Percentiles rank a stretch among this genome's conserved stretches.
Evolutionary conservation across 2,888 invertebrate genomes (phyloP).

Genomic region (Xestobium rufovillosum): DNA sequence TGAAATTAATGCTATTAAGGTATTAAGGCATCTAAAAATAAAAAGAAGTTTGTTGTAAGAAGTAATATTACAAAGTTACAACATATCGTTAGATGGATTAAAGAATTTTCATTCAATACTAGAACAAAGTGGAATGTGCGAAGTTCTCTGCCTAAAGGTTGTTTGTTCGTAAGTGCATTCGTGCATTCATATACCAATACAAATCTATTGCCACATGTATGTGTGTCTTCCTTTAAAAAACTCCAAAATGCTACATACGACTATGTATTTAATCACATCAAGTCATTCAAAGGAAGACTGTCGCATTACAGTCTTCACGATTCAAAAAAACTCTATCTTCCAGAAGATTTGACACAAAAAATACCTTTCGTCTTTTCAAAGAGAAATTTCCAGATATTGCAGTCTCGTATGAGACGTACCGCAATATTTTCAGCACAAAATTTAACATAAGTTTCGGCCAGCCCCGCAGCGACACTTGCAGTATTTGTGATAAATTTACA

Average conservation of each 20-base stretch:
- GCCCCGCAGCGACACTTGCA: constrained; percentile 27
- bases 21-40: too few species aligned
- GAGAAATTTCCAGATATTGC: constrained; percentile 9
- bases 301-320: constrained; percentile 20
- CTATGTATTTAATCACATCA: constrained; percentile 13
- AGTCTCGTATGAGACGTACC: constrained; percentile 25
- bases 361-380: constrained; percentile 10
- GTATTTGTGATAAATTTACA: constrained; percentile 11
- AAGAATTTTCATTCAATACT: too few species aligned
- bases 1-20: too few species aligned
- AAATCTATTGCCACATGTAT: too few species aligned
- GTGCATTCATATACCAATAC: too few species aligned
- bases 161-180: too few species aligned
- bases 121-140: too few species aligned
- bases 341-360: constrained; percentile 18
- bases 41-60: too few species aligned
- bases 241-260: constrained; percentile 12
- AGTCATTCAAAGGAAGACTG: constrained; percentile 15
- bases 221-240: too few species aligned
- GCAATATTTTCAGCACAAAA: constrained; percentile 22
- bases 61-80: too few species aligned
- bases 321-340: constrained; percentile 15
- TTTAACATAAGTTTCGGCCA: constrained; percentile 29
- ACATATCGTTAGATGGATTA: too few species aligned
- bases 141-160: too few species aligned